phyloP scores from a whole-genome alignment of 2,888 invertebrate species.

The Xiphydria camelus region DNA sequence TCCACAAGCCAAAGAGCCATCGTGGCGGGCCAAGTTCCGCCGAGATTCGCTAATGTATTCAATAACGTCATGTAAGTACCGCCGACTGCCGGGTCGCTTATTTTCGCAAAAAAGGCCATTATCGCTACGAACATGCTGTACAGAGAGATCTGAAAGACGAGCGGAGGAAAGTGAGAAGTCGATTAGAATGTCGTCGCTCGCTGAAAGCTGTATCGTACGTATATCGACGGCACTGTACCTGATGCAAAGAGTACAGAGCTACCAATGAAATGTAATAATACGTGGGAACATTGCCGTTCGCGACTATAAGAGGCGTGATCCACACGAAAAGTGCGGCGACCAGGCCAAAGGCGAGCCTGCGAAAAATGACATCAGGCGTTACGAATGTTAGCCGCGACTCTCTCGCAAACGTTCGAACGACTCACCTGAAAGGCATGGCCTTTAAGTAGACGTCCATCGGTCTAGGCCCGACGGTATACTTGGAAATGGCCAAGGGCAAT shows the following conservation, averaged over 20 bases:
- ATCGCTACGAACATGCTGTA: constrained; percentile 97
- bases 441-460: constrained; percentile 88
- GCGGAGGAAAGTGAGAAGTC: not conserved
- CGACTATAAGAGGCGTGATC: constrained; percentile 76
- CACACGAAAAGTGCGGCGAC: constrained; percentile 84
- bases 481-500: constrained; percentile 82
- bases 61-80: constrained; percentile 99
- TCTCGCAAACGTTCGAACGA: constrained; percentile 7
- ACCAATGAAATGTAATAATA: constrained; percentile 80
- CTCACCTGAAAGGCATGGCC: constrained; percentile 79
- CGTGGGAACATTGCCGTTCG: constrained; percentile 67
- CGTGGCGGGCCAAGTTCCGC: constrained; percentile 97
- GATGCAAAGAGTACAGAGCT: constrained; percentile 84
- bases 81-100: constrained; percentile 95
- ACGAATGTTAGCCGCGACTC: not conserved
- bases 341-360: constrained; percentile 80
- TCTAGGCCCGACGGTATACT: constrained; percentile 83
- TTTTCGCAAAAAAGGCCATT: constrained; percentile 97
- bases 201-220: not conserved
- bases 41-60: constrained; percentile 94
- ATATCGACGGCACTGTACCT: constrained; percentile 70
- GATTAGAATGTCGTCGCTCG: not conserved
- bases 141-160: constrained; percentile 73
- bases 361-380: constrained; percentile 10
- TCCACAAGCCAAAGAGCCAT: constrained; percentile 91